Evolutionary conservation across 2,797 vertebrate species (phyloP), one percentile per base, ranked within the genome.

Genomic region (Coreius guichenoti): DNA sequence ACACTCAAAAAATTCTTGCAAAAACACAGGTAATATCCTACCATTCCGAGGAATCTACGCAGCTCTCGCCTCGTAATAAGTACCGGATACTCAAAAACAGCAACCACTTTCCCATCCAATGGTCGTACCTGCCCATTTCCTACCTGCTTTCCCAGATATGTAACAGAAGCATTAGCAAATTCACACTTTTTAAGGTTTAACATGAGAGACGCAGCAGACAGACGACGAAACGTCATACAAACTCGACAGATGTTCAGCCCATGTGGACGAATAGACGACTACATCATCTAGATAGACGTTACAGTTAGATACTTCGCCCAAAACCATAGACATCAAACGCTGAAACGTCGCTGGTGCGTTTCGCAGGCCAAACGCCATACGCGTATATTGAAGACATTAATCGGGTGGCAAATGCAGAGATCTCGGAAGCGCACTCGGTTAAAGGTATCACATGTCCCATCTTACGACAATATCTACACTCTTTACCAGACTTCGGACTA

Each of bases 231-330:
- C n/a, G n/a, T n/a, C n/a, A n/a, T n/a, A n/a, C n/a, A n/a, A n/a
- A n/a, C n/a, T n/a, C n/a, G n/a, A n/a, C n/a, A n/a, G n/a, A 7
- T 58, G 56, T 58, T 58, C 23, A 11, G 56, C 2, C 23, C 56
- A 58, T 1, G 56, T 58, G 2, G 56, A n/a, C 0, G 23, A 11
- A 4, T n/a, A n/a, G n/a, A n/a, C n/a, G n/a, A n/a, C n/a, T n/a
- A n/a, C n/a, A n/a, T n/a, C n/a, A n/a, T n/a, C n/a, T n/a, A n/a
- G n/a, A n/a, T n/a, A n/a, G n/a, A 58, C 9, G 3, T 58, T n/a
- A n/a, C 19, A 58, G 1, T 58, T 58, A 3, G 3, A n/a, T 7
- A 58, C 23, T 0, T 58, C 56, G 3, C 23, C 56, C 3, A n/a
- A 11, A 58, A 58, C 56, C 56, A 58, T 11, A 8, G 23, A 58